These are phyloP conservation scores for Lota lota DNA, from an alignment of 2,113 vertebrate genomes.

Conservation along the genomic window DNA sequence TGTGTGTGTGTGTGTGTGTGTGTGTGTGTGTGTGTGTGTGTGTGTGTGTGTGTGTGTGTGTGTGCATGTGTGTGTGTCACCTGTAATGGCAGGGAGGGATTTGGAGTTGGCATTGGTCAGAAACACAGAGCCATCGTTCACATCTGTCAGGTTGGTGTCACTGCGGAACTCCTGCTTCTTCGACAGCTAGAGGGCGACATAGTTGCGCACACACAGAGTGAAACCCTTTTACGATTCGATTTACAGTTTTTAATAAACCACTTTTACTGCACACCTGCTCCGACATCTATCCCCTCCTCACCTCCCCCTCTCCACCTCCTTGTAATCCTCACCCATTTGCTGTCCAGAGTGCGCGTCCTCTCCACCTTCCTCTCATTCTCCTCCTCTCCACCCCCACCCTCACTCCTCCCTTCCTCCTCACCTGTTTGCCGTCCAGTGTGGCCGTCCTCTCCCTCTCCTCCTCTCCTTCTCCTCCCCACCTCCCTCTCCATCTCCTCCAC, in stretches of 20 bases:
- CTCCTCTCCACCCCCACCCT: conserved; percentile 79
- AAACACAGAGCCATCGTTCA: conserved; percentile 67
- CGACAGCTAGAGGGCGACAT: conserved; percentile 79
- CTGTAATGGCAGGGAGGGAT: conserved; percentile 92
- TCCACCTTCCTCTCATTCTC: no score
- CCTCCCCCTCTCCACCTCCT: conserved; percentile 40
- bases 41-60: neutral
- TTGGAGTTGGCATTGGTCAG: conserved; percentile 78
- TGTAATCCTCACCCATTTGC: conserved; percentile 87
- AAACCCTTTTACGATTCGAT: neutral
- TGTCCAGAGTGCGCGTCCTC: no score
- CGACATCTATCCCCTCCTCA: neutral
- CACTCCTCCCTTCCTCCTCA: no score
- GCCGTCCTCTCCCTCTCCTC: conserved; percentile 21
- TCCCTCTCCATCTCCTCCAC: conserved; percentile 83
- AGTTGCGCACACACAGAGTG: conserved; percentile 28
- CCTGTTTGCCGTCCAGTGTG: conserved; percentile 60
- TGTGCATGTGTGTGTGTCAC: conserved; percentile 54
- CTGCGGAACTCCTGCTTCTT: conserved; percentile 96
- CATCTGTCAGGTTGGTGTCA: conserved; percentile 92
- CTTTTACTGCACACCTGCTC: neutral
- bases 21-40: neutral
- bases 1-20: neutral
- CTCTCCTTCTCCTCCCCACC: conserved; percentile 85
- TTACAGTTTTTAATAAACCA: neutral